These are phyloP conservation scores for Diploptera punctata DNA, from an alignment of 2,888 invertebrate species.

Conservation along the genomic window DNA sequence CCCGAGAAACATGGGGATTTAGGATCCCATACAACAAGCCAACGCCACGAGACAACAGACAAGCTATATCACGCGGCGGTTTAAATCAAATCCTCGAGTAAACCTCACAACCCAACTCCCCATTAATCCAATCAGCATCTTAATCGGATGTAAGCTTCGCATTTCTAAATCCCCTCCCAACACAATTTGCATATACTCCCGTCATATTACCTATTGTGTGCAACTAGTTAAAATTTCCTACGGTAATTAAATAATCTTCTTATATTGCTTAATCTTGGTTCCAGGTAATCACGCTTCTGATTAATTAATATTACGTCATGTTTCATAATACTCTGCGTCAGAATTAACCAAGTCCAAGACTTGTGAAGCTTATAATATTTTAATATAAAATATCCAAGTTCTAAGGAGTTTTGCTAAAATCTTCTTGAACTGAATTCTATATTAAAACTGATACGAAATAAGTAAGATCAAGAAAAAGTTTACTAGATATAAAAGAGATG, in stretches of 20 bases:
- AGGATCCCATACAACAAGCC: neutral
- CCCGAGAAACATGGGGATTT: neutral
- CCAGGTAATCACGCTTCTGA: neutral
- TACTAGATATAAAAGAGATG: no score
- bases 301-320: neutral
- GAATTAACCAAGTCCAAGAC: no score
- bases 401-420: no score
- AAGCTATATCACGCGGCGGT: neutral
- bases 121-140: constrained; percentile 6
- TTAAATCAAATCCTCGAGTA: constrained; percentile 18
- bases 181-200: constrained; percentile 18
- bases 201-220: constrained; percentile 18
- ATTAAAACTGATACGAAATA: no score
- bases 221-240: neutral
- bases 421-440: no score
- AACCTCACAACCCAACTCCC: neutral
- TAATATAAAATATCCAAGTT: no score
- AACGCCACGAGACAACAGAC: neutral
- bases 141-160: neutral
- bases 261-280: neutral
- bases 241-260: neutral
- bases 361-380: no score
- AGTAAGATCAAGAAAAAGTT: no score
- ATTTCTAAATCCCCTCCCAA: neutral
- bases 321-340: neutral